Base-by-base conservation (phyloP, 2,113 vertebrate species). In the Dicerorhinus sumatrensis region DNA sequence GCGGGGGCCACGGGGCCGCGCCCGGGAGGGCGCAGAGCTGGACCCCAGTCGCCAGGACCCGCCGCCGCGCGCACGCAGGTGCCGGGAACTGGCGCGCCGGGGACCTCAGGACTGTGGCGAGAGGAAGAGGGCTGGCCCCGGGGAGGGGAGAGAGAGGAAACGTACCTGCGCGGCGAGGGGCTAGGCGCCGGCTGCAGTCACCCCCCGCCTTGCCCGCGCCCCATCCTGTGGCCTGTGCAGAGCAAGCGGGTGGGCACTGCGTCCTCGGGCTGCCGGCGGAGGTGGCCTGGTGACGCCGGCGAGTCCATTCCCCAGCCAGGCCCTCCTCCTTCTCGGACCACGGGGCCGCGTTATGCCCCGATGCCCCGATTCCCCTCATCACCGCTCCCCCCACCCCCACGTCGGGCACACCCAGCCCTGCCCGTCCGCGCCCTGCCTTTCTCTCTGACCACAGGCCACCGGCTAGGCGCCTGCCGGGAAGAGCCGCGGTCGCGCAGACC, bases 371-470 rank as follows among this genome's bases (percentile, higher is more conserved):
- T 54, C 29, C 4, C 73, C 5, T 54, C 13, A 54, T 54, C 2
- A 12, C 60, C 48, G 48, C 51, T n/a, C 31, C 11, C 29, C 33
- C 42, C 3, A 17, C 51, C 4, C 58, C 25, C 4, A 7, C 9
- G 33, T 7, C 10, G 48, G 83, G 63, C 96, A 89, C 96, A 80
- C 60, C 65, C 94, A 58, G 82, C 65, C 93, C 88, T 90, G 92
- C 86, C 65, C 2, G 67, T 42, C 54, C 70, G 63, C 21, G 51
- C 82, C 95, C 93, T 79, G 82, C 72, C 75, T 70, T 23, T 65
- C 86, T 51, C 65, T 2, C 72, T 16, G 81, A 93, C 96, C 95
- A 16, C 92, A 93, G 31, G n/a, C 88, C 84, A 13, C 25, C 87
- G 73, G 60, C 79, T 6, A 36, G 62, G 89, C 33, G 81, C 88